Base-by-base conservation (phyloP, 1,140 invertebrate species). In the Aphidius gifuensis region DNA sequence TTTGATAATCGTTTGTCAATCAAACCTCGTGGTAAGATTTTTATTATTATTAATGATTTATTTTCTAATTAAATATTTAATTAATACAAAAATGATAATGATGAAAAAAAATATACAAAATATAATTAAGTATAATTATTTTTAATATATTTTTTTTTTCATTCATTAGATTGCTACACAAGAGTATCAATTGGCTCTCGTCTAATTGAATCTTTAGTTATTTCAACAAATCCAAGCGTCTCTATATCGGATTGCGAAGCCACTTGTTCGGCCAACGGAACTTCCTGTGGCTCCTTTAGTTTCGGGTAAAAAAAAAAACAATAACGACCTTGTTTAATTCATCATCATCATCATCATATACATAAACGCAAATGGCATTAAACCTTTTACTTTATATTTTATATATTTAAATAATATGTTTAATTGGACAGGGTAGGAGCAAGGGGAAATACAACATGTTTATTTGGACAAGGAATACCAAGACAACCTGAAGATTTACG, bases 361-460 rank as follows among this genome's bases (percentile, higher is more conserved):
- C 4, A 32, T 32, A 32, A 32, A 32, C 23, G 23, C 23, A 32
- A 32, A 32, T 32, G 23, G 1, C 1, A 9, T 50, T n/a, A 21
- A 50, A 44, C 39, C n/a, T 47, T 50, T 48, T 60, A 42, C 9
- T 23, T 54, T 32, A 32, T 32, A 32, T 32, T 32, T 32, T 32
- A 3, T 32, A 3, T 32, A 32, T 32, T 32, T 32, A 3, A 3
- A 3, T 32, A 32, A 32, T 32, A 32, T 32, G 23, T 32, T 32
- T 32, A 32, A 32, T 32, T 32, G 2, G 23, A 32, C 23, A 32
- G 23, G 23, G 23, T 32, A 32, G 80, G 82, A 66, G 70, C 78
- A 49, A 85, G 84, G 76, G 86, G 86, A 68, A 88, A 88, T 71
- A 83, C 82, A 48, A 85, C 84, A 11, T 88, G 87, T 71, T 78